Conservation (phyloP, 2,888 invertebrate genomes). For the Zhuqinia jingwanae region DNA sequence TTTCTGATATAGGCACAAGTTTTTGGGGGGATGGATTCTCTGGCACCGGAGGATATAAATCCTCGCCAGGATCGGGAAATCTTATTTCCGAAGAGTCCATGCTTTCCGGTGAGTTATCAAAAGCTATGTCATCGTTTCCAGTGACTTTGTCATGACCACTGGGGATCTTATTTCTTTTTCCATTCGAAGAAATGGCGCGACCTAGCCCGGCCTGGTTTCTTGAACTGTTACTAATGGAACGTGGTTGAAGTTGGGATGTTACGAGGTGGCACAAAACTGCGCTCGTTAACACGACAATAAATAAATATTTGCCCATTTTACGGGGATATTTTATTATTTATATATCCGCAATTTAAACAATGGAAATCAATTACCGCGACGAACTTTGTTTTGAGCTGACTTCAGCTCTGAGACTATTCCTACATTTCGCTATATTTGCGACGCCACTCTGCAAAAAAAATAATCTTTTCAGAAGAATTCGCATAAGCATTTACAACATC, state of each 20-base stretch:
- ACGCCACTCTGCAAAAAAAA: no score
- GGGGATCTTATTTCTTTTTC: neutral
- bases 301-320: neutral
- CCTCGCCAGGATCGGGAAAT: neutral
- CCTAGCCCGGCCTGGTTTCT: neutral
- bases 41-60: neutral
- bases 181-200: constrained; percentile 19
- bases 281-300: neutral
- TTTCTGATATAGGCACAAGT: no score
- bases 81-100: constrained; percentile 50
- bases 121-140: neutral
- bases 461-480: no score
- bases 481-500: no score
- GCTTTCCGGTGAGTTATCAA: constrained; percentile 30
- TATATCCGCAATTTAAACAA: neutral
- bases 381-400: no score
- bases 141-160: neutral
- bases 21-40: neutral
- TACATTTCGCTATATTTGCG: no score
- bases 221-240: neutral
- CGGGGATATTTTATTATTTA: no score
- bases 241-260: neutral
- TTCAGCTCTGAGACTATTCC: no score
- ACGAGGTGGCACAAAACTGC: neutral
- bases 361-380: neutral